Conservation (phyloP, 2,888 invertebrate species). For the Amphipoea oculea region DNA sequence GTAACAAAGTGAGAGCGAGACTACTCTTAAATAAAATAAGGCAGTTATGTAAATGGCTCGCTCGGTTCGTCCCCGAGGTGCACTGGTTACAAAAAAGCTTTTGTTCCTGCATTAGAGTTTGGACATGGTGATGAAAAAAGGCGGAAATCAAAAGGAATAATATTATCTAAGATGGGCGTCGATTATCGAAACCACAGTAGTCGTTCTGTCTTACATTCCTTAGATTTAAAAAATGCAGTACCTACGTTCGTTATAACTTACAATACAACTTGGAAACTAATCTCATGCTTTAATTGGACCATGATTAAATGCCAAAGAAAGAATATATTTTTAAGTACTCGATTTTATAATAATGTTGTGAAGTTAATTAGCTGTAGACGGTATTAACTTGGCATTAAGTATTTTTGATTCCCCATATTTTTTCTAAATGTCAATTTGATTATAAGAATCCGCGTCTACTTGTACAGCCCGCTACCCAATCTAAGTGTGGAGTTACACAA, state of each 20-base stretch:
- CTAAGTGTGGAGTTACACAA: constrained; percentile 67
- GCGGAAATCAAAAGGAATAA: constrained; percentile 34
- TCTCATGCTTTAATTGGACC: background rate
- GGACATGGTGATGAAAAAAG: constrained; percentile 32
- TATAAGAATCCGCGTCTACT: constrained; percentile 27
- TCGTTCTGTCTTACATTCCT: background rate
- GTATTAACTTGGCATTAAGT: background rate
- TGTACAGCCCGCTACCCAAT: constrained; percentile 43
- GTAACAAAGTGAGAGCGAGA: constrained; percentile 76
- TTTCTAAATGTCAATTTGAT: background rate
- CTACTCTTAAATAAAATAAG: constrained; percentile 84
- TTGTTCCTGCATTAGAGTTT: constrained; percentile 73
- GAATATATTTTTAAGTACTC: background rate
- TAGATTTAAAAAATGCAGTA: background rate
- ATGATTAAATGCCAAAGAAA: background rate
- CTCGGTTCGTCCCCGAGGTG: constrained; percentile 76
- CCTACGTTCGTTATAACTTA: background rate
- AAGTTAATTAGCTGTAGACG: background rate
- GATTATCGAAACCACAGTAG: background rate
- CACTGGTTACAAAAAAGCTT: constrained; percentile 81
- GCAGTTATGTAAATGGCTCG: constrained; percentile 85
- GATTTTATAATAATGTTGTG: background rate
- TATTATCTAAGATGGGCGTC: background rate
- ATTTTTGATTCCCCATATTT: background rate
- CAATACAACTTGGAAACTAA: background rate